Percentiles rank a stretch among this genome's conserved stretches.
Evolutionary conservation across 2,888 invertebrate genomes (phyloP).

Genomic region (Trileptium ribeirensis): DNA sequence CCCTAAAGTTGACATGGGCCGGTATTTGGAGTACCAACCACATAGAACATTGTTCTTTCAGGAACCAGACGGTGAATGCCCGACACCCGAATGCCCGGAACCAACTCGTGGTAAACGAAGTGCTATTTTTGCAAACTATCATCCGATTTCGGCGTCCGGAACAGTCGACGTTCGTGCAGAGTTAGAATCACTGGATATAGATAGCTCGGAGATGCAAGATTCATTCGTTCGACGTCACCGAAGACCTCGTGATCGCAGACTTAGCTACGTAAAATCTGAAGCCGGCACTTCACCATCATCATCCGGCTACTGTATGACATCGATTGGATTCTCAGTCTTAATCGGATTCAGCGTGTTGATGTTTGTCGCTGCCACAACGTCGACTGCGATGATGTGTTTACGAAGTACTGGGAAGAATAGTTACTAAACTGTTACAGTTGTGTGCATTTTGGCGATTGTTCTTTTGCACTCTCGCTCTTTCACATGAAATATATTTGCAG

Average conservation of each 20-base stretch:
- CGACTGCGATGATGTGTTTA: background rate
- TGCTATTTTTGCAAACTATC: background rate
- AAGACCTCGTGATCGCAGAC: background rate
- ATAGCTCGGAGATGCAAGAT: background rate
- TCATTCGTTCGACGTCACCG: background rate
- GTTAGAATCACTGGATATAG: background rate
- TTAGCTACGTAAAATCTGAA: background rate
- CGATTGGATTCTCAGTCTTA: background rate
- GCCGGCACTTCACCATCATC: no score
- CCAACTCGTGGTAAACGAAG: background rate
- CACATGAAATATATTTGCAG: no score
- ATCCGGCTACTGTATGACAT: background rate
- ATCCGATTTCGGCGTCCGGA: background rate
- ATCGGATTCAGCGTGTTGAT: background rate
- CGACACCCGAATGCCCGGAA: background rate
- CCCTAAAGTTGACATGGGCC: no score
- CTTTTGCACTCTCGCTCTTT: no score
- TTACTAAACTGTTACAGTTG: no score
- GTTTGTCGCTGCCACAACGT: background rate
- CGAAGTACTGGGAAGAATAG: no score
- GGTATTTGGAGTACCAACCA: no score
- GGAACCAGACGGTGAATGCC: slow-evolving; percentile 2
- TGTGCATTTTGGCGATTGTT: no score
- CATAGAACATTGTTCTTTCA: no score
- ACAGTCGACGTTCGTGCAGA: background rate